Evolutionary conservation across 2,797 vertebrate genomes (phyloP).

Genomic region (Rhabdomys pumilio): DNA sequence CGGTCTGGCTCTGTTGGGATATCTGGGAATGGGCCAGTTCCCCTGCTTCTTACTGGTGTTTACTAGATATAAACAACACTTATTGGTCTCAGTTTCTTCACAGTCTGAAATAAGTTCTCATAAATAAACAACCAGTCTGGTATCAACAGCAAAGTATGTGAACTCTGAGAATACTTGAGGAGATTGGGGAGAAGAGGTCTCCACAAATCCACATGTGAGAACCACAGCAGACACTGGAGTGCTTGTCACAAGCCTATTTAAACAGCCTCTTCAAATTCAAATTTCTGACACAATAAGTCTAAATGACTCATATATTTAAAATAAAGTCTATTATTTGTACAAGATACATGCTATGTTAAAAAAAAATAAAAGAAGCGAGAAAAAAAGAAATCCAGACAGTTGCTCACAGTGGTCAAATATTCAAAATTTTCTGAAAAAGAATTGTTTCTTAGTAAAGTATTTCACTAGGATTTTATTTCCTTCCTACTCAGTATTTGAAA

Average conservation of each 20-base stretch:
- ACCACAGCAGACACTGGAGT: neutral
- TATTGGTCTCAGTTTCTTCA: conserved; percentile 57
- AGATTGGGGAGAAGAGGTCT: conserved; percentile 19
- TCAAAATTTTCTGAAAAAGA: conserved; percentile 40
- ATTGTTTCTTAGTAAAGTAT: conserved; percentile 40
- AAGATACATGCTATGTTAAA: neutral
- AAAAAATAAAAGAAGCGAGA: conserved; percentile 32
- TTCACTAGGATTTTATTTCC: conserved; percentile 83
- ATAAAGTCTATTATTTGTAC: conserved; percentile 10
- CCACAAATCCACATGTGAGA: conserved; percentile 27
- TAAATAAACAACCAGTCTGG: conserved; percentile 13
- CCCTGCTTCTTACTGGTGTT: neutral
- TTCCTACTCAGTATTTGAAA: conserved; percentile 85
- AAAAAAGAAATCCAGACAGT: conserved; percentile 49
- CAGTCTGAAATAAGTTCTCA: conserved; percentile 25
- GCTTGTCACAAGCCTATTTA: conserved; percentile 6
- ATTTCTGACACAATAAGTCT: conserved; percentile 53
- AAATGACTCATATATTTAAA: conserved; percentile 35
- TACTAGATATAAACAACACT: conserved; percentile 53
- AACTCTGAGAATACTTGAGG: conserved; percentile 3
- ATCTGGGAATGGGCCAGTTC: neutral
- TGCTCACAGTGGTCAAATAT: conserved; percentile 1
- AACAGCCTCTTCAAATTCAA: conserved; percentile 54
- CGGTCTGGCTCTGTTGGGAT: neutral
- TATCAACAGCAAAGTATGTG: neutral